Base-by-base conservation (phyloP, 2,113 vertebrate genomes). In the Microtus montanus region DNA sequence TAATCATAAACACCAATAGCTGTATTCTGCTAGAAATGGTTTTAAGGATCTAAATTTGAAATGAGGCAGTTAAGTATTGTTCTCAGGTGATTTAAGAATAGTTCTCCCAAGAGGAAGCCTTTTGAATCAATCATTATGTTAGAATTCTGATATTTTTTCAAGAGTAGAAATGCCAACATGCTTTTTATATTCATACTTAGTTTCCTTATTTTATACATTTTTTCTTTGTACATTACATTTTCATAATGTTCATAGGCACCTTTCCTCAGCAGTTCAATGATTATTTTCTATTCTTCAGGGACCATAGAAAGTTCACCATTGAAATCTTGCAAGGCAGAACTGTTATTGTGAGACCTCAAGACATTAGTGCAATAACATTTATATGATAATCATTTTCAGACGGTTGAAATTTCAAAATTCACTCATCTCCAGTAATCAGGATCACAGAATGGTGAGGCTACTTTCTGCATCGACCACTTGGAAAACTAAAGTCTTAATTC, bases 41-140 rank as follows among this genome's bases (percentile, higher is more conserved):
- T 71, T 80, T 61, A 73, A 94, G 44, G 2, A 73, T 71, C 54
- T 17, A 77, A 90, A 80, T 66, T 88, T 58, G 47, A 96, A 95
- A 92, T 49, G 66, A 73, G 28, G 33, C 13, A 91, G 52, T 38
- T 61, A 80, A 77, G 33, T 52, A 54, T 20, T 89, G 3, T 44
- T 73, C 79, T 78, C 75, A 7, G 10, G 7, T 90, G 4, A n/a
- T 9, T 90, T 58, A 49, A 54, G 38, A 49, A 74, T 54, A 63
- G 33, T 88, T 88, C 28, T 92, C 33, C 38, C 61, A 30, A 90
- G 61, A 35, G 30, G 9, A 12, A 66, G 10, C 8, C 30, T 91
- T 88, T 66, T 87, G 75, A 94, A 68, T 88, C 77, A 88, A 83
- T 61, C 77, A 86, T 35, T 91, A 2, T 58, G 24, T 82, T 63